Percentiles rank a stretch among this genome's conserved stretches.
Evolutionary conservation across 2,888 invertebrate genomes (phyloP).

Genomic region (Mellilla xanthometata): DNA sequence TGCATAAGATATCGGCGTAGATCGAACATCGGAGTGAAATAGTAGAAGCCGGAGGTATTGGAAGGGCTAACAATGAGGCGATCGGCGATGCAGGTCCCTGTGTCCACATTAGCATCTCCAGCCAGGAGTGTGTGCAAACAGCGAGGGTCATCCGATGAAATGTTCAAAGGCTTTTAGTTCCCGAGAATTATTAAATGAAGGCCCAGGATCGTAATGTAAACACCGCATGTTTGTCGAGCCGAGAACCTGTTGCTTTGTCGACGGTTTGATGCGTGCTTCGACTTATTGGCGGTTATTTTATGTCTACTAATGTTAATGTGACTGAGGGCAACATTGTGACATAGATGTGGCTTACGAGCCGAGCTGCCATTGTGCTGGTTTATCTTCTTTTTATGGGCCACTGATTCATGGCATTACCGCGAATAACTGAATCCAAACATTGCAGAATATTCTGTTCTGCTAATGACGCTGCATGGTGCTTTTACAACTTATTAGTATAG

Average conservation of each 20-base stretch:
- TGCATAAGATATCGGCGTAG: conserved; percentile 60
- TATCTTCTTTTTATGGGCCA: conserved; percentile 30
- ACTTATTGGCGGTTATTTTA: conserved; percentile 81
- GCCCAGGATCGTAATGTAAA: conserved; percentile 81
- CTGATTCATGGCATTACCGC: conserved; percentile 25
- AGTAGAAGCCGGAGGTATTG: conserved; percentile 67
- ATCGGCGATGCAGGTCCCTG: conserved; percentile 81
- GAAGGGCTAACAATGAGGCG: conserved; percentile 74
- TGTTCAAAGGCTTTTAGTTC: conserved; percentile 83
- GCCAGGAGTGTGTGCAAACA: conserved; percentile 81
- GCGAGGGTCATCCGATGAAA: conserved; percentile 82
- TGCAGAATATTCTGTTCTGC: conserved; percentile 30
- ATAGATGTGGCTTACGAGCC: conserved; percentile 30
- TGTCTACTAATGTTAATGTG: conserved; percentile 76
- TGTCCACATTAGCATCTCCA: conserved; percentile 82
- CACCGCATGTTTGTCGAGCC: conserved; percentile 73
- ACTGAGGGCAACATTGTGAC: conserved; percentile 72
- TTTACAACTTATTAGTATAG: conserved; percentile 57
- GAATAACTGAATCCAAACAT: conserved; percentile 30
- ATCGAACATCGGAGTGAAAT: conserved; percentile 68
- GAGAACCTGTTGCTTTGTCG: conserved; percentile 80
- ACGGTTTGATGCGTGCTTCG: conserved; percentile 73
- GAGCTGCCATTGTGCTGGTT: conserved; percentile 36
- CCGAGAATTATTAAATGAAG: conserved; percentile 83
- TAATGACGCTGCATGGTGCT: conserved; percentile 43